Base-by-base conservation (phyloP, 1,140 invertebrate species). In the Polyergus mexicanus region DNA sequence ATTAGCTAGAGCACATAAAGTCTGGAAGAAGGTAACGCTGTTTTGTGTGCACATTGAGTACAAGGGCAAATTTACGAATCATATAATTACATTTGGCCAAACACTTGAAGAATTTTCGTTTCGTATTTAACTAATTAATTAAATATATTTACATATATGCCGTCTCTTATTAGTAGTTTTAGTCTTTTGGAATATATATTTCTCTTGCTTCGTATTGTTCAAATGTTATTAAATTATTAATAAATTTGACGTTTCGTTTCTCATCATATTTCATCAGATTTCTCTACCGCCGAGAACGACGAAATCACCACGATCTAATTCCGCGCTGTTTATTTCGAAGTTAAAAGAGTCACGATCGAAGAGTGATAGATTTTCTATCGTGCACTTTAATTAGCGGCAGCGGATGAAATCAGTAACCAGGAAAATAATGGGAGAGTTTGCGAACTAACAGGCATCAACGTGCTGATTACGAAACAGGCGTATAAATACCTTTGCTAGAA, bases 381-480 rank as follows among this genome's bases (percentile, higher is more conserved):
- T 84, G 77, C 74, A 85, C 74, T 89, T 89, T 89, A 89, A 89
- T 89, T 88, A 89, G 87, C 84, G 72, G 11, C 74, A 41, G 65
- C 74, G 72, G 69, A 58, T 89, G 86, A 85, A 88, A 78, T 88
- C 87, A 85, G 87, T 85, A 78, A 86, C 84, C 86, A 84, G 80
- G 72, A 88, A 88, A 89, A 88, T 89, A 89, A 89, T 62, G 74
- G 76, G 58, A 68, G 72, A 83, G 80, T 77, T 83, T 78, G 72
- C 41, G 65, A 87, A 88, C 86, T 88, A 88, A 78, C 76, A 78
- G 86, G 58, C 72, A 72, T 88, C 80, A 41, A 41, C 38, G 71
- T 60, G 86, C 69, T 76, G 86, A 78, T 85, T 77, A 88, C 72
- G 66, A 88, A 68, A 84, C 63, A 68, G 78, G 22, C 72, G 54